phyloP scores from a whole-genome alignment of 2,888 invertebrate species.

The Aplocera efformata region DNA sequence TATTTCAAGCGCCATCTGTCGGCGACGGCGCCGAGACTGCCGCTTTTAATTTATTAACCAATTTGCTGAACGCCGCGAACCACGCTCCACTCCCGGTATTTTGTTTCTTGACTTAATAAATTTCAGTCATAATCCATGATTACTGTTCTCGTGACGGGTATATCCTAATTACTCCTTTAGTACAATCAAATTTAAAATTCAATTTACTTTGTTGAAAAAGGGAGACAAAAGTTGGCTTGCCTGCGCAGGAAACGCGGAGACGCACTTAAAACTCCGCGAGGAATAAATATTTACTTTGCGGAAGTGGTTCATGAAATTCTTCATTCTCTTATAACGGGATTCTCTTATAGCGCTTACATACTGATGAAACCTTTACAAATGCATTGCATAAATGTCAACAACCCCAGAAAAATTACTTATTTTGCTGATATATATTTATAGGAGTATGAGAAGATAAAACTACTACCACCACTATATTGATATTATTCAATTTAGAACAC shows the following conservation, averaged over 20 bases:
- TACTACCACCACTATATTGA: no score
- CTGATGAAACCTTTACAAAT: no score
- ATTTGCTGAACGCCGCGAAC: slow-evolving; percentile 72
- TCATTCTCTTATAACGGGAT: slow-evolving; percentile 32
- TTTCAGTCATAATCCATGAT: slow-evolving; percentile 65
- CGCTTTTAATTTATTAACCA: slow-evolving; percentile 79
- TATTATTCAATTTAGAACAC: no score
- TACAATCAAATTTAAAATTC: slow-evolving; percentile 27
- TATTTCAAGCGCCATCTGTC: slow-evolving; percentile 77
- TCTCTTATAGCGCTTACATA: slow-evolving; percentile 26
- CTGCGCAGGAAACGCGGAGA: slow-evolving; percentile 18
- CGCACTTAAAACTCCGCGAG: slow-evolving; percentile 29
- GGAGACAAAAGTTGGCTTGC: slow-evolving; percentile 11
- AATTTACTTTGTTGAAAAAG: slow-evolving; percentile 25
- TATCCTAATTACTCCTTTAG: slow-evolving; percentile 44
- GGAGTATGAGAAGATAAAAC: no score
- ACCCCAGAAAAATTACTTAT: no score
- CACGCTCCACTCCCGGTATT: slow-evolving; percentile 61
- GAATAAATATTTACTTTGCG: slow-evolving; percentile 30
- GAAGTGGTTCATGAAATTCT: slow-evolving; percentile 33
- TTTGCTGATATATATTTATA: no score
- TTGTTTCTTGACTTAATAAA: slow-evolving; percentile 77
- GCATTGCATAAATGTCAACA: no score
- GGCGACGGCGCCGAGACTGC: slow-evolving; percentile 74
- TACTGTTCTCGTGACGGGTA: slow-evolving; percentile 50